phyloP scores from a whole-genome alignment of 2,797 vertebrate species.

The Onychomys leucogaster region DNA sequence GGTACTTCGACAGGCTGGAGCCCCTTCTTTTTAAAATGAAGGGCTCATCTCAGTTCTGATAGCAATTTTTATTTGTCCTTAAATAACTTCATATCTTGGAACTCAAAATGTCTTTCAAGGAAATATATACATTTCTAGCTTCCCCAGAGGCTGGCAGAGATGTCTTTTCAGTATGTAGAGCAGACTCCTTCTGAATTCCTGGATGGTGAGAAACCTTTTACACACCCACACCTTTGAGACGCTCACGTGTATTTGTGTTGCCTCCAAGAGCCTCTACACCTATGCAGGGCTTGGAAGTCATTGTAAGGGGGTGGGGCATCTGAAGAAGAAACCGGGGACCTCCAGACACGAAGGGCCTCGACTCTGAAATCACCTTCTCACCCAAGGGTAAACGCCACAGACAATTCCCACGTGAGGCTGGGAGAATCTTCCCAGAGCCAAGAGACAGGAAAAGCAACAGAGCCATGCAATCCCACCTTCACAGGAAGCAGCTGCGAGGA shows the following conservation, averaged over 20 bases:
- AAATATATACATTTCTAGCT: background rate
- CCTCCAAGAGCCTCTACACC: background rate
- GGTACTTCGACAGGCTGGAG: background rate
- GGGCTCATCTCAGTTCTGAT: background rate
- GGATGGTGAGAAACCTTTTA: background rate
- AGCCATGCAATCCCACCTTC: background rate
- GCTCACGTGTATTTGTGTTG: background rate
- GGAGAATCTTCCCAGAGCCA: background rate
- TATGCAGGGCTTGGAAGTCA: background rate
- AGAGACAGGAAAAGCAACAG: background rate
- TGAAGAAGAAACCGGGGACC: background rate
- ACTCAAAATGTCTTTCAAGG: background rate
- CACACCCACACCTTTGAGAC: background rate
- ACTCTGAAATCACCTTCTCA: background rate
- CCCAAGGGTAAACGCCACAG: background rate
- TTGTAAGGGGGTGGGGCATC: background rate
- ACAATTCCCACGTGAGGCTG: background rate
- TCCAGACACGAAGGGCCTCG: background rate
- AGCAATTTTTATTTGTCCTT: background rate
- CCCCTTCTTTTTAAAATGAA: background rate
- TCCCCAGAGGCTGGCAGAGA: background rate
- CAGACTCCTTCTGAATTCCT: background rate
- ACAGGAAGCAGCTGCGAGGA: background rate
- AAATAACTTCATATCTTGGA: slow-evolving; percentile 42
- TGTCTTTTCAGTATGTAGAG: background rate